phyloP scores from a whole-genome alignment of 2,113 vertebrate species.

The Neomonachus schauinslandi region DNA sequence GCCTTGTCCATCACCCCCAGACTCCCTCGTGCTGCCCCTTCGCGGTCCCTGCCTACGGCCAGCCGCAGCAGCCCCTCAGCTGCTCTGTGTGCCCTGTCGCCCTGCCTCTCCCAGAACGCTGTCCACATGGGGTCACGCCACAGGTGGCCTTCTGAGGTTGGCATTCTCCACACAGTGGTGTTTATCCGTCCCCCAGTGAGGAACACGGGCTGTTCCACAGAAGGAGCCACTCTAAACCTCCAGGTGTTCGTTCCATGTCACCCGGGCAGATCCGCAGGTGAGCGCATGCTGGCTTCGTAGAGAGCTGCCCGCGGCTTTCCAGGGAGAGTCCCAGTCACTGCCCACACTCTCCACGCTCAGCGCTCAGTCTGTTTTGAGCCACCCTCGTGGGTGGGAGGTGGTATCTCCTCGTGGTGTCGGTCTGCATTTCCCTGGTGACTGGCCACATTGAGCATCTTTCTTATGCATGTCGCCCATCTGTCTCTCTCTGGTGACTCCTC shows the following conservation, averaged over 20 bases:
- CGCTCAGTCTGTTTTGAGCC: background rate
- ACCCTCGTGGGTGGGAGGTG: fast-evolving
- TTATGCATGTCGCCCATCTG: background rate
- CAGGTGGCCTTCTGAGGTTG: background rate
- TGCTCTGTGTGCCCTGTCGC: background rate
- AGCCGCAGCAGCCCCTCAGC: background rate
- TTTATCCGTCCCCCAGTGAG: background rate
- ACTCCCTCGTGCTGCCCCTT: background rate
- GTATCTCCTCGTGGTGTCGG: background rate
- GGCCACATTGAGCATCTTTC: background rate
- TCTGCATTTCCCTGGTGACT: background rate
- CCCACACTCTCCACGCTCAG: fast-evolving
- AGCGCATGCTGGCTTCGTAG: background rate
- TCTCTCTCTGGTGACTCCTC: background rate
- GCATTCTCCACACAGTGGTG: fast-evolving
- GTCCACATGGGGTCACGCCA: fast-evolving
- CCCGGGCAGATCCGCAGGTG: too few relatives aligned
- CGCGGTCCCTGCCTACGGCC: background rate
- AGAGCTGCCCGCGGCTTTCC: background rate
- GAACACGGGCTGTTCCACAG: too few relatives aligned
- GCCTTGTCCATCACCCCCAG: background rate
- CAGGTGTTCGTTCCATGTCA: background rate
- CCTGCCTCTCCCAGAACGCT: background rate
- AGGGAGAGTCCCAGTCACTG: too few relatives aligned
- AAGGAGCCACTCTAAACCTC: background rate